phyloP scores from a whole-genome alignment of 2,888 invertebrate genomes.

The Athalia cordata region DNA sequence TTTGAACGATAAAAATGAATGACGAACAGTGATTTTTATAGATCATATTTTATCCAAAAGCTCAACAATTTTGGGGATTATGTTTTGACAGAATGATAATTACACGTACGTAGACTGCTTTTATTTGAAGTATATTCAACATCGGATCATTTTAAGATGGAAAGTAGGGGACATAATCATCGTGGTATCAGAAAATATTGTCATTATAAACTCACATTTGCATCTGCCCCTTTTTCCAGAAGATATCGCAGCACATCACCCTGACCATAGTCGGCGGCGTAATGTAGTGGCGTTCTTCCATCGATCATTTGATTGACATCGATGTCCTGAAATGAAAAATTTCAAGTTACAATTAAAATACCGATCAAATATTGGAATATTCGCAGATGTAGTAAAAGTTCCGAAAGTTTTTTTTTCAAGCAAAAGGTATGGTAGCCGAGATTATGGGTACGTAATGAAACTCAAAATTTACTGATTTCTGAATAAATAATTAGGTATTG shows the following conservation, averaged over 20 bases:
- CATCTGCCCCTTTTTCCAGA: slow-evolving; percentile 91
- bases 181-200: background rate
- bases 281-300: slow-evolving; percentile 92
- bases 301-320: slow-evolving; percentile 92
- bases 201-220: slow-evolving; percentile 84
- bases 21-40: no score
- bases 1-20: no score
- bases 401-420: background rate
- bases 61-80: no score
- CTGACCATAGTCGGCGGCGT: slow-evolving; percentile 98
- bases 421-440: background rate
- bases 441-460: no score
- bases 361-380: slow-evolving; percentile 41
- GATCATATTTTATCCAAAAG: no score
- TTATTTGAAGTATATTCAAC: no score
- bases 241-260: slow-evolving; percentile 91
- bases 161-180: background rate
- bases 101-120: no score
- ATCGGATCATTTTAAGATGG: no score
- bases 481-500: no score
- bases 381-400: no score
- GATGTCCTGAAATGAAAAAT: slow-evolving; percentile 78
- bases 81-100: no score
- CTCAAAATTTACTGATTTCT: no score
- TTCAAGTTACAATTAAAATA: slow-evolving; percentile 33